Evolutionary conservation across 2,888 invertebrate genomes (phyloP).

Genomic region (Dermolepida albohirtum): DNA sequence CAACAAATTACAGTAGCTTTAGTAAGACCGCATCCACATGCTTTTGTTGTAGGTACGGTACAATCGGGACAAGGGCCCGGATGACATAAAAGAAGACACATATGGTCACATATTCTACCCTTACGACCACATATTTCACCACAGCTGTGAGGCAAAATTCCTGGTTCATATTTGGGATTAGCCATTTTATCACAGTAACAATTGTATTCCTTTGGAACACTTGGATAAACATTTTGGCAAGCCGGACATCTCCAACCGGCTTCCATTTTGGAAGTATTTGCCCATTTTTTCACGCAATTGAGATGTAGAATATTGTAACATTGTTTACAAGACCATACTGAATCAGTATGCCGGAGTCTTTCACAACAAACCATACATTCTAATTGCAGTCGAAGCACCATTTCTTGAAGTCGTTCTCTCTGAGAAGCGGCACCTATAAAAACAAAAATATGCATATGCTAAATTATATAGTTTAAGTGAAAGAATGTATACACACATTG

Average conservation of each 20-base stretch:
- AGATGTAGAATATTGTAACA: conserved; percentile 96
- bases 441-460: conserved; percentile 37
- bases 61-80: conserved; percentile 96
- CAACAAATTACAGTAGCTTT: conserved; percentile 78
- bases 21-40: conserved; percentile 84
- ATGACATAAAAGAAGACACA: conserved; percentile 87
- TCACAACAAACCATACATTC: conserved; percentile 98
- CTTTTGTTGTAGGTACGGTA: conserved; percentile 77
- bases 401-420: conserved; percentile 85
- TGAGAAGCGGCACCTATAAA: conserved; percentile 76
- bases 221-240: conserved; percentile 85
- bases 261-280: conserved; percentile 79
- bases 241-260: conserved; percentile 96
- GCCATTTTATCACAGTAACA: conserved; percentile 91
- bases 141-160: conserved; percentile 90
- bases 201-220: conserved; percentile 82
- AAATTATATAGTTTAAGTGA: too few species aligned
- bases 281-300: conserved; percentile 92
- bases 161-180: conserved; percentile 81
- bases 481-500: too few species aligned
- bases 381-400: conserved; percentile 82
- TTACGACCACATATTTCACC: conserved; percentile 84
- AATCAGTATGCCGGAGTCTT: conserved; percentile 80
- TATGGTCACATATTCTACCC: conserved; percentile 70
- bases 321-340: conserved; percentile 91